Percentiles rank a stretch among this genome's conserved stretches.
These are phyloP conservation scores for Cirrhinus molitorella DNA, from an alignment of 2,797 vertebrate genomes.

Conservation along the genomic window DNA sequence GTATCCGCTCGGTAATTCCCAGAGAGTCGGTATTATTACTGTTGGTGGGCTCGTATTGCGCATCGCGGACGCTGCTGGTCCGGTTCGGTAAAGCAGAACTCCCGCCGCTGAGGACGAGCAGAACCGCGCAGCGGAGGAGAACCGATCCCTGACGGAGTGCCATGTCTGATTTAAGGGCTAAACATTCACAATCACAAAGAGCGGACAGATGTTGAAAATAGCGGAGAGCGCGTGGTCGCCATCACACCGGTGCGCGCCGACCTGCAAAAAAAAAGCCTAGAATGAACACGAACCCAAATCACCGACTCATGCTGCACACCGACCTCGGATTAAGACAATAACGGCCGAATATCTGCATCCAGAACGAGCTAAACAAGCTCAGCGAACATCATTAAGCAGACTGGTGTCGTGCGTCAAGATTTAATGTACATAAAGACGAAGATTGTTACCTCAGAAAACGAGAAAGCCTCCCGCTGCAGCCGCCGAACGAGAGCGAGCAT, in stretches of 20 bases:
- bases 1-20: conserved; percentile 51
- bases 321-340: not conserved
- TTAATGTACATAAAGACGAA: not conserved
- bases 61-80: conserved; percentile 52
- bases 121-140: conserved; percentile 71
- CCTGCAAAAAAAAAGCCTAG: not conserved
- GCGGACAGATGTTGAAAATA: conserved; percentile 49
- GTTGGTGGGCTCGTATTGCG: conserved; percentile 46
- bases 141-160: conserved; percentile 63
- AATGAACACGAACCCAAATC: not conserved
- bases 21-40: conserved; percentile 41
- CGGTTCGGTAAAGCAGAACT: conserved; percentile 59
- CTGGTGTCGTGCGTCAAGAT: not conserved
- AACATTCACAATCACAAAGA: conserved; percentile 59
- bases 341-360: not conserved
- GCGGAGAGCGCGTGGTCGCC: conserved; percentile 59
- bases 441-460: not conserved
- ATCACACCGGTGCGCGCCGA: conserved; percentile 58
- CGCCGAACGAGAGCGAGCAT: conserved; percentile 3
- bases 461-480: not conserved
- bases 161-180: conserved; percentile 68
- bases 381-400: not conserved
- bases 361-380: not conserved
- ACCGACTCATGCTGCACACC: not conserved
- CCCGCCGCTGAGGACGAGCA: conserved; percentile 71